These are phyloP conservation scores for Coelinius sp. DNA, from an alignment of 2,888 invertebrate genomes.

Conservation along the genomic window DNA sequence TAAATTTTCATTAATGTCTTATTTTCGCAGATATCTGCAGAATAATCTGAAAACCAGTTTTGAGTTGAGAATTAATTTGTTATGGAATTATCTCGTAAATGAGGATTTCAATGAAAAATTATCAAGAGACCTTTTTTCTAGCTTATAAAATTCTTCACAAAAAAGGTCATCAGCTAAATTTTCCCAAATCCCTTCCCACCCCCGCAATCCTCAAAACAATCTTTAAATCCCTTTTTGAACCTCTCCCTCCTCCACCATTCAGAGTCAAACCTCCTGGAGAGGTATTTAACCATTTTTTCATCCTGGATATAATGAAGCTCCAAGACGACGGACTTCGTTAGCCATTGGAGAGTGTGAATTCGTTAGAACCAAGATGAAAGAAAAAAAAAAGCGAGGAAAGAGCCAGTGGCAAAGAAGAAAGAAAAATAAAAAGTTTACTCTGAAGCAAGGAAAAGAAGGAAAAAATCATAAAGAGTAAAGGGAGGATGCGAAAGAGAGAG, in stretches of 20 bases:
- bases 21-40: neutral
- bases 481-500: constrained; percentile 33
- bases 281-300: constrained; percentile 20
- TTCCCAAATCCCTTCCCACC: neutral
- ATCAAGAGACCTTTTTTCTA: neutral
- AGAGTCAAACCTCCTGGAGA: neutral
- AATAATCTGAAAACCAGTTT: neutral
- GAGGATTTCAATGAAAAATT: neutral
- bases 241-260: neutral
- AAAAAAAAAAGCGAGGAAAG: constrained; percentile 20
- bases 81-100: neutral
- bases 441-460: constrained; percentile 40
- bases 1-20: neutral
- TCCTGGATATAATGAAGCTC: constrained; percentile 10
- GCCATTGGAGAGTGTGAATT: constrained; percentile 24
- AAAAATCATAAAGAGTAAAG: constrained; percentile 23
- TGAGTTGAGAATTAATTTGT: neutral
- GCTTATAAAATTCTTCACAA: neutral
- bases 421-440: constrained; percentile 24
- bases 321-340: constrained; percentile 15
- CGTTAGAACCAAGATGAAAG: constrained; percentile 21
- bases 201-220: neutral
- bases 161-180: neutral
- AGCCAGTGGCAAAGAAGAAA: constrained; percentile 6
- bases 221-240: neutral